These are phyloP conservation scores for Rhombomys opimus DNA, from an alignment of 2,113 vertebrate genomes.

Conservation along the genomic window DNA sequence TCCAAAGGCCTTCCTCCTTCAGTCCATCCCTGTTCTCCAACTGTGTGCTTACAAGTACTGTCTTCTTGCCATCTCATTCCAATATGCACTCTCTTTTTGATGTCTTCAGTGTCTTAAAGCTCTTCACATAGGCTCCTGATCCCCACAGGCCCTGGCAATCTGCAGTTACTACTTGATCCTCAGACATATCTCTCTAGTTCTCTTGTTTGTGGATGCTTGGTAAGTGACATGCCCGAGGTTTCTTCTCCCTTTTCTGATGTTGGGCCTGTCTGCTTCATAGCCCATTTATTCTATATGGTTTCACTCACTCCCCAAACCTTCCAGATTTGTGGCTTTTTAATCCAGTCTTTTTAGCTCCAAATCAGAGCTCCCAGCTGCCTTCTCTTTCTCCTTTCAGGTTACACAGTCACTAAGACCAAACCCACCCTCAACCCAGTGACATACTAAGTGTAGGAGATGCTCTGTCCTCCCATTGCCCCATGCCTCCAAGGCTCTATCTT, in stretches of 20 bases:
- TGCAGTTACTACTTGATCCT: not conserved
- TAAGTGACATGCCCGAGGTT: not conserved
- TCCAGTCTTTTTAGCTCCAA: not conserved
- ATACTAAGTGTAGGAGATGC: not conserved
- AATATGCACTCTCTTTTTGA: not conserved
- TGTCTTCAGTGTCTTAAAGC: not conserved
- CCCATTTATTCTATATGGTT: not conserved
- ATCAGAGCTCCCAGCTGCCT: not conserved
- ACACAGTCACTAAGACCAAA: not conserved
- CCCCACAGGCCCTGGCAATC: not conserved
- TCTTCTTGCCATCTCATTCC: not conserved
- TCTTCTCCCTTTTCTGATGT: not conserved
- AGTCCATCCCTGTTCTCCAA: not conserved
- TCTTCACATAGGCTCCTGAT: not conserved
- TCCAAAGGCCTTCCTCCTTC: no score
- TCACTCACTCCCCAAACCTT: accelerated
- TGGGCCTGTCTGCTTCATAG: not conserved
- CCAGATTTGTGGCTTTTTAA: accelerated
- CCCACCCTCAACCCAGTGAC: not conserved
- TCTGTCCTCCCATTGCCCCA: no score
- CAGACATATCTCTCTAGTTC: not conserved
- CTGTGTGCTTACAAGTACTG: not conserved
- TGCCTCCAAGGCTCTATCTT: not conserved
- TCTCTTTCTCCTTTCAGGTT: not conserved
- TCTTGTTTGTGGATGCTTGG: accelerated